A percentile compares a stretch with the other conserved stretches of the same genome.
Evolutionary conservation across 2,888 invertebrate species (phyloP).

Genomic region (Tethea ocularis): DNA sequence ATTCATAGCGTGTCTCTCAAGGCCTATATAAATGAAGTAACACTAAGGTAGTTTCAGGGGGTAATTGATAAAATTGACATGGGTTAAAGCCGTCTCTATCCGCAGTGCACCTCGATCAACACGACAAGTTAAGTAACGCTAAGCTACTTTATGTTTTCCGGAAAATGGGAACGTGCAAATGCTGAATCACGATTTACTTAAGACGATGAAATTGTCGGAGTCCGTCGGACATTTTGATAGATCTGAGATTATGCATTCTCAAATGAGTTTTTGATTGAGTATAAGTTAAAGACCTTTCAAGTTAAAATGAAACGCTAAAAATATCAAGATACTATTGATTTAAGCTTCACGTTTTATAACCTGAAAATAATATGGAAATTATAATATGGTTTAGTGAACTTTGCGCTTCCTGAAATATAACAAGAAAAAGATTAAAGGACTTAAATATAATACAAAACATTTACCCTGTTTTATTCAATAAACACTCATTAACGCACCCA

Average conservation of each 20-base stretch:
- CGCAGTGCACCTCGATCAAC: conserved; percentile 9
- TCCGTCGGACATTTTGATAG: not conserved
- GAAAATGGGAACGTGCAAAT: not conserved
- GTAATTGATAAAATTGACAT: conserved; percentile 10
- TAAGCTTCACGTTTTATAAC: not conserved
- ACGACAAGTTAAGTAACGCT: conserved; percentile 9
- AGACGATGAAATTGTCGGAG: not conserved
- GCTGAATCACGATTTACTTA: conserved; percentile 3
- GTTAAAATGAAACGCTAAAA: not conserved
- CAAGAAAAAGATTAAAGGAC: too few species aligned
- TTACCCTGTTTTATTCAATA: not conserved
- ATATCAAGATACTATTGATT: too few species aligned
- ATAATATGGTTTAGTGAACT: not conserved
- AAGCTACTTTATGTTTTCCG: not conserved
- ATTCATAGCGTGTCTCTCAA: not conserved
- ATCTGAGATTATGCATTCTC: not conserved
- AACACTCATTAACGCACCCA: not conserved
- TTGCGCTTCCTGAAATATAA: not conserved
- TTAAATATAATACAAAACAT: not conserved
- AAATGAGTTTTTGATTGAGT: not conserved
- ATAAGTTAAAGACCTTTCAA: not conserved
- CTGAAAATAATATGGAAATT: not conserved
- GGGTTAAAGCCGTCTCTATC: conserved; percentile 2
- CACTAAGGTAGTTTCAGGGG: not conserved
- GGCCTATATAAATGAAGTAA: not conserved